phyloP scores from a whole-genome alignment of 2,888 invertebrate species.

The Oasisia sp. region DNA sequence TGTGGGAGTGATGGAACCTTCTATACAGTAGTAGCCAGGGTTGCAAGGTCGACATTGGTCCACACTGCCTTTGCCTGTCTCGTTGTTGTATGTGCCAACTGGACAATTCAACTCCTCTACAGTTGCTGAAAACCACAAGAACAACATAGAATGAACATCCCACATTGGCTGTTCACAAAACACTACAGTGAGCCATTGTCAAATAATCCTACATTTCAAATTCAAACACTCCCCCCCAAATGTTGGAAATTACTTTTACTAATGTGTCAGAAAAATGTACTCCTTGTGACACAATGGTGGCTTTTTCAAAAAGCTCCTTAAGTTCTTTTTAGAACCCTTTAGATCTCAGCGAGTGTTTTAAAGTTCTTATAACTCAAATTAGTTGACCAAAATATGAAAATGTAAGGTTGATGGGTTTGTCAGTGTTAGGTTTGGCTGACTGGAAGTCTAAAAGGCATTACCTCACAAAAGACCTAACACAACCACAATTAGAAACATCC shows the following conservation, averaged over 20 bases:
- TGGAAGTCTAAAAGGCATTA: neutral
- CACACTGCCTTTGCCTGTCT: constrained; percentile 47
- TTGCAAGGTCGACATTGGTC: constrained; percentile 58
- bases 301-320: no score
- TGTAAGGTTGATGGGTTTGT: neutral
- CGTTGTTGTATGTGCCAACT: constrained; percentile 57
- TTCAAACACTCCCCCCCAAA: no score
- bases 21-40: constrained; percentile 59
- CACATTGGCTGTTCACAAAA: neutral
- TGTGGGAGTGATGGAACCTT: constrained; percentile 47
- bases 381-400: no score
- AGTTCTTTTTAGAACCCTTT: no score
- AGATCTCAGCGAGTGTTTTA: no score
- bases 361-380: no score
- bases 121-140: constrained; percentile 48
- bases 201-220: neutral
- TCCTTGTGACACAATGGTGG: no score
- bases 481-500: neutral
- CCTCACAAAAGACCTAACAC: neutral
- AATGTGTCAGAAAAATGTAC: no score
- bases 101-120: constrained; percentile 60
- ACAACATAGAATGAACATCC: neutral
- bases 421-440: no score
- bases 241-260: no score
- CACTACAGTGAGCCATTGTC: neutral